Percentiles rank a stretch among this genome's conserved stretches.
phyloP scores from a whole-genome alignment of 1,140 invertebrate species.

The Nixonia krombeini region DNA sequence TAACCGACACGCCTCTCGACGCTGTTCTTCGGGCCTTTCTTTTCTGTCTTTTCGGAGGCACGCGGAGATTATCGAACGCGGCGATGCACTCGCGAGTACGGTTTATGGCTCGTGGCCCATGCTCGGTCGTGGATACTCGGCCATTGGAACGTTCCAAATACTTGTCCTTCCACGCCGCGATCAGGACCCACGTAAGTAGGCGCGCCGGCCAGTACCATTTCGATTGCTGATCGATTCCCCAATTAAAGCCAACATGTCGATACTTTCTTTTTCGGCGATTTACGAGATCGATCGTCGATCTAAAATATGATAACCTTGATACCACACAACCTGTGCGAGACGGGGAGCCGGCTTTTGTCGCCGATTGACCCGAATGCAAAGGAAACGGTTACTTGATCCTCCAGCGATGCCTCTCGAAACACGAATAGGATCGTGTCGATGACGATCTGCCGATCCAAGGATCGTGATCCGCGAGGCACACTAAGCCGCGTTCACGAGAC shows the following conservation, averaged over 20 bases:
- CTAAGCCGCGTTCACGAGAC: slow-evolving; percentile 46
- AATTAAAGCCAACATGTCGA: too few relatives aligned
- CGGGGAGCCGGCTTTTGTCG: too few relatives aligned
- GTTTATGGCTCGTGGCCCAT: slow-evolving; percentile 62
- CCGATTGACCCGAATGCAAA: slow-evolving; percentile 47
- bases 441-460: slow-evolving; percentile 39
- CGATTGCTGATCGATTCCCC: too few relatives aligned
- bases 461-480: slow-evolving; percentile 47
- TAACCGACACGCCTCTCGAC: slow-evolving; percentile 37
- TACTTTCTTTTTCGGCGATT: too few relatives aligned
- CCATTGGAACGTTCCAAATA: slow-evolving; percentile 70
- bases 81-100: slow-evolving; percentile 52
- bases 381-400: slow-evolving; percentile 30
- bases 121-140: slow-evolving; percentile 63
- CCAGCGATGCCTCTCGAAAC: slow-evolving; percentile 27
- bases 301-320: too few relatives aligned
- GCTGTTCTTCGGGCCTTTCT: slow-evolving; percentile 37
- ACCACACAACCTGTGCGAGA: too few relatives aligned
- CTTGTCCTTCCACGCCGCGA: slow-evolving; percentile 62
- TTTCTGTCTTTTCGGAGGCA: slow-evolving; percentile 36
- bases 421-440: slow-evolving; percentile 42
- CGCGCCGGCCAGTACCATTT: too few relatives aligned
- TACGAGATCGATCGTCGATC: too few relatives aligned
- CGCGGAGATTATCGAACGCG: slow-evolving; percentile 50
- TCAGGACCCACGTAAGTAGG: slow-evolving; percentile 14